Conservation (phyloP, 2,888 invertebrate species). For the Brenthis daphne region DNA sequence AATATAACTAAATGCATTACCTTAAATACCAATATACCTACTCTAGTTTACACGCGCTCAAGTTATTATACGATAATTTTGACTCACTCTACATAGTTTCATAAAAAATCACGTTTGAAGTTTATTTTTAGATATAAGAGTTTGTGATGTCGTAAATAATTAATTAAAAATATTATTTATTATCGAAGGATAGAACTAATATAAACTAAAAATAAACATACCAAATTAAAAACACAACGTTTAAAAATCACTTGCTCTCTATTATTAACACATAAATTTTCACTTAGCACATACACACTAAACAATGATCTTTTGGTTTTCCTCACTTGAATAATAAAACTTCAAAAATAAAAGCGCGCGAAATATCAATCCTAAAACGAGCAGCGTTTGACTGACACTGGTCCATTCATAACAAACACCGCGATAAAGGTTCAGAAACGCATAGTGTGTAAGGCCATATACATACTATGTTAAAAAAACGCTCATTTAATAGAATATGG, state of each 20-base stretch:
- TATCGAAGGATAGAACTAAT: background rate
- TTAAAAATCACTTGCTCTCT: background rate
- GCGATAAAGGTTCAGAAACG: slow-evolving; percentile 45
- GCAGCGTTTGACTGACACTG: slow-evolving; percentile 43
- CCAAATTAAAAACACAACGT: slow-evolving; percentile 18
- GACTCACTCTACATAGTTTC: slow-evolving; percentile 13
- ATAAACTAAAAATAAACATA: slow-evolving; percentile 12
- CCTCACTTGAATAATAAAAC: slow-evolving; percentile 18
- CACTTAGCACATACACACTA: background rate
- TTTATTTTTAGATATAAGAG: background rate
- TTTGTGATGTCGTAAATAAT: background rate
- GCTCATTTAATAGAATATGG: slow-evolving; percentile 2
- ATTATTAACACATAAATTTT: background rate
- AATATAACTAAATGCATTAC: too few species aligned
- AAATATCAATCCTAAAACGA: slow-evolving; percentile 42
- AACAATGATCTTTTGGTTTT: background rate
- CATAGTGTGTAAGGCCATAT: slow-evolving; percentile 39
- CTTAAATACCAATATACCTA: background rate
- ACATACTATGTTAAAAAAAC: slow-evolving; percentile 29
- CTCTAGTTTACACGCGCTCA: slow-evolving; percentile 2
- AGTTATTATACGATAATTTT: background rate
- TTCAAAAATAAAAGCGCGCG: slow-evolving; percentile 33
- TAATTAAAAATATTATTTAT: slow-evolving; percentile 10
- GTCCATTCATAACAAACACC: slow-evolving; percentile 46
- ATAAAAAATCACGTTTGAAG: slow-evolving; percentile 21